phyloP scores from a whole-genome alignment of 2,888 invertebrate genomes.

The Athripsodes cinereus region DNA sequence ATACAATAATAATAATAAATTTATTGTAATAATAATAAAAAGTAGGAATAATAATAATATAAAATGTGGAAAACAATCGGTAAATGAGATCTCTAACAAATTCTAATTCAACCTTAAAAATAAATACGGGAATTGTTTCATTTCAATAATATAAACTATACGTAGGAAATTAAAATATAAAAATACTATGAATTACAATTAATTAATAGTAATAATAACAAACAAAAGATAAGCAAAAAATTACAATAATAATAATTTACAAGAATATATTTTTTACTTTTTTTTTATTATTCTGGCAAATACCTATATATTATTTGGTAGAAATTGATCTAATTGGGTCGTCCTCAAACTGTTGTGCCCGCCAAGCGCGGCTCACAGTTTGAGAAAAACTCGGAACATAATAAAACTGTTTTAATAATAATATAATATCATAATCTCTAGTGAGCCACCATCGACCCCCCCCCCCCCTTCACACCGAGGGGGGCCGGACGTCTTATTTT shows the following conservation, averaged over 20 bases:
- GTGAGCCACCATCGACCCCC: too few relatives aligned
- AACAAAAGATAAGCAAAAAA: constrained; percentile 34
- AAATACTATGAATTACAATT: background rate
- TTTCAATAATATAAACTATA: constrained; percentile 30
- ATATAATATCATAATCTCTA: constrained; percentile 39
- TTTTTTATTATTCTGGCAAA: background rate
- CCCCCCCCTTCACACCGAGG: too few relatives aligned
- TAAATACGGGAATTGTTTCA: constrained; percentile 18
- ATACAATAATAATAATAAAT: too few relatives aligned
- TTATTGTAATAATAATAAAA: background rate
- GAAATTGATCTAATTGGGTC: constrained; percentile 32
- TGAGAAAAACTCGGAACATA: constrained; percentile 39
- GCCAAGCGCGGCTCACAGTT: constrained; percentile 30
- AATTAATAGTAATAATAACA: too few relatives aligned
- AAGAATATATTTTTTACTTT: constrained; percentile 29
- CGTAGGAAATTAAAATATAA: constrained; percentile 21
- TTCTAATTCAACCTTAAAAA: constrained; percentile 21
- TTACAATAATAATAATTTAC: constrained; percentile 39
- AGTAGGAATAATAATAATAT: background rate
- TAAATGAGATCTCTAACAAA: constrained; percentile 25
- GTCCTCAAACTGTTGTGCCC: constrained; percentile 10
- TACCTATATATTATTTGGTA: constrained; percentile 38
- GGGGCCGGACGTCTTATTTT: too few relatives aligned
- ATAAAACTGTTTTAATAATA: constrained; percentile 39
- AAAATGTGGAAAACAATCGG: constrained; percentile 9